Evolutionary conservation across 2,113 vertebrate species (phyloP).

Genomic region (Mionectes macconnelli): DNA sequence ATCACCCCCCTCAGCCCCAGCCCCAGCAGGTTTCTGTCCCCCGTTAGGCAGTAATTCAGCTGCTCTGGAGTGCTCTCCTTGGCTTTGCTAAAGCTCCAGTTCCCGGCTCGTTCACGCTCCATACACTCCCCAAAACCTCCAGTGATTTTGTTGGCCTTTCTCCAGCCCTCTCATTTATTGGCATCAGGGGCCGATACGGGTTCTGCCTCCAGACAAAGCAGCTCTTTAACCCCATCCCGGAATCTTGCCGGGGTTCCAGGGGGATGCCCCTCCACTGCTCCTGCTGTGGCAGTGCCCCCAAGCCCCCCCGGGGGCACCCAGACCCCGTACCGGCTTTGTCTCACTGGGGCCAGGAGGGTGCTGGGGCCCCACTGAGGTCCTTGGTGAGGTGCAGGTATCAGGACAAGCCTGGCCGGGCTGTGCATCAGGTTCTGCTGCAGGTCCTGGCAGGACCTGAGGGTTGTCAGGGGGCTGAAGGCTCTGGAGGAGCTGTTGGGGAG

Average conservation of each 20-base stretch:
- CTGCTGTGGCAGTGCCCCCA: accelerated
- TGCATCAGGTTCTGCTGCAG: accelerated
- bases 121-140: not conserved
- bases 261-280: not conserved
- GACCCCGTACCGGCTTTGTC: accelerated
- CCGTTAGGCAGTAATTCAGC: not conserved
- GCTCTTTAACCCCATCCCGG: not conserved
- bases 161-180: not conserved
- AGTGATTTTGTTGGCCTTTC: not conserved
- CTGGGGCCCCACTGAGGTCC: accelerated
- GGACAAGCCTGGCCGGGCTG: not conserved
- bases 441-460: not conserved
- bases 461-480: accelerated
- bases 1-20: too few species aligned
- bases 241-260: not conserved
- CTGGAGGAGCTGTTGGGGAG: not conserved
- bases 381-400: accelerated
- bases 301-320: accelerated
- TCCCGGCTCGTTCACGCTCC: not conserved
- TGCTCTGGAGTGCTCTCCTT: not conserved
- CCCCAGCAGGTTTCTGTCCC: not conserved
- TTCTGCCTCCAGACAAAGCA: conserved; percentile 20
- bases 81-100: not conserved
- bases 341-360: accelerated
- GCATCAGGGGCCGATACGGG: not conserved